Evolutionary conservation across 1,140 invertebrate genomes (phyloP).

Genomic region (Bombus breviceps): DNA sequence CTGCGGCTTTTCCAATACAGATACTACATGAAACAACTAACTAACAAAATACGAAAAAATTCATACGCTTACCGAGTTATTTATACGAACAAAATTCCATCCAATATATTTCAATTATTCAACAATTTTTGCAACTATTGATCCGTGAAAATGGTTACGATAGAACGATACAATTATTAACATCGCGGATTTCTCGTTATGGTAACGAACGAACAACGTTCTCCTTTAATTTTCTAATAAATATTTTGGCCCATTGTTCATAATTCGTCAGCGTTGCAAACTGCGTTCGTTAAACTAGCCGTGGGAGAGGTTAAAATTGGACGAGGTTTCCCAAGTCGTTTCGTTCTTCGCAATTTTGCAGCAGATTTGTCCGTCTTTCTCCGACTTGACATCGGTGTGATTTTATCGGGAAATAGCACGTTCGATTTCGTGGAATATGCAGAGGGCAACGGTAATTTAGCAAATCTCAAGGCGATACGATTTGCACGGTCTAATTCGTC

Average conservation of each 20-base stretch:
- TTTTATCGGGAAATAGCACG: conserved; percentile 31
- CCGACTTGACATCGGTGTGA: conserved; percentile 2
- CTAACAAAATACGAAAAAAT: too few species aligned
- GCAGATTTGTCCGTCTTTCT: neutral
- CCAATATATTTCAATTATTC: too few species aligned
- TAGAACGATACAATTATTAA: too few species aligned
- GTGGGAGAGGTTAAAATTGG: conserved; percentile 50
- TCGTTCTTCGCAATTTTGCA: conserved; percentile 6
- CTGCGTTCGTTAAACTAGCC: conserved; percentile 55
- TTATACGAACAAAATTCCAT: too few species aligned
- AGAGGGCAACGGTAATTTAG: conserved; percentile 68
- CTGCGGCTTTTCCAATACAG: too few species aligned
- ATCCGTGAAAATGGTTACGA: too few species aligned
- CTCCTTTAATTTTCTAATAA: too few species aligned
- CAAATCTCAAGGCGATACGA: conserved; percentile 71
- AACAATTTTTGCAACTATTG: too few species aligned
- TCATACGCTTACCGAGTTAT: too few species aligned
- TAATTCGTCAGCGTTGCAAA: conserved; percentile 26
- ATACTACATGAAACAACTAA: too few species aligned
- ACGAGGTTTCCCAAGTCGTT: conserved; percentile 51
- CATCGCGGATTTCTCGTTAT: too few species aligned
- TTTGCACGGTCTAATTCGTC: conserved; percentile 71
- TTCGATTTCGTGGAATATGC: conserved; percentile 58
- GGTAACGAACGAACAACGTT: too few species aligned
- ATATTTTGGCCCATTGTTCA: neutral